Percentiles rank a stretch among this genome's conserved stretches.
phyloP scores from a whole-genome alignment of 2,797 vertebrate species.

The Cossypha caffra region DNA sequence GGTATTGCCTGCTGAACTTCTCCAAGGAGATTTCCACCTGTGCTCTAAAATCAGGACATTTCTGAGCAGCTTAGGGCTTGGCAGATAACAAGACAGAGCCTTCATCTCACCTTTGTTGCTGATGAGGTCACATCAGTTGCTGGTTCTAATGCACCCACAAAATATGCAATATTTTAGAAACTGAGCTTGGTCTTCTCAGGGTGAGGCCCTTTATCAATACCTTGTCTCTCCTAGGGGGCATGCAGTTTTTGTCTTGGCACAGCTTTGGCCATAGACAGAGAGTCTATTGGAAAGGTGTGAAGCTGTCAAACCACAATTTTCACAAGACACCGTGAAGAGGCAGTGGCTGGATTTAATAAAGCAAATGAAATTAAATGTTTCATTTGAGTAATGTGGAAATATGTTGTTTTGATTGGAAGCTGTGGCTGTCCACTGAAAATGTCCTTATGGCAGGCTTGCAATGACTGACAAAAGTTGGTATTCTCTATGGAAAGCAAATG shows the following conservation, averaged over 20 bases:
- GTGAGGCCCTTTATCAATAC: not conserved
- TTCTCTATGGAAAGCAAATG: not conserved
- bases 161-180: not conserved
- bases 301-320: not conserved
- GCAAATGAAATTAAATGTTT: not conserved
- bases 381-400: not conserved
- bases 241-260: not conserved
- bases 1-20: not conserved
- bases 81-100: not conserved
- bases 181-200: not conserved
- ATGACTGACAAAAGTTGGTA: not conserved
- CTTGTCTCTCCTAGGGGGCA: not conserved
- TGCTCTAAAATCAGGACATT: not conserved
- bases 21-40: not conserved
- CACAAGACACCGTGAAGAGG: not conserved
- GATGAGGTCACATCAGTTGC: not conserved
- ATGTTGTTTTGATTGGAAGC: not conserved
- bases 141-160: rapidly evolving
- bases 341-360: not conserved
- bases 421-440: not conserved
- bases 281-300: not conserved
- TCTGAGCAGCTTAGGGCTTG: not conserved
- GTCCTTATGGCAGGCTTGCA: not conserved
- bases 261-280: not conserved
- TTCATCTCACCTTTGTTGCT: not conserved